phyloP scores from a whole-genome alignment of 2,888 invertebrate genomes.

The Gastracanthus pulcherrimus region DNA sequence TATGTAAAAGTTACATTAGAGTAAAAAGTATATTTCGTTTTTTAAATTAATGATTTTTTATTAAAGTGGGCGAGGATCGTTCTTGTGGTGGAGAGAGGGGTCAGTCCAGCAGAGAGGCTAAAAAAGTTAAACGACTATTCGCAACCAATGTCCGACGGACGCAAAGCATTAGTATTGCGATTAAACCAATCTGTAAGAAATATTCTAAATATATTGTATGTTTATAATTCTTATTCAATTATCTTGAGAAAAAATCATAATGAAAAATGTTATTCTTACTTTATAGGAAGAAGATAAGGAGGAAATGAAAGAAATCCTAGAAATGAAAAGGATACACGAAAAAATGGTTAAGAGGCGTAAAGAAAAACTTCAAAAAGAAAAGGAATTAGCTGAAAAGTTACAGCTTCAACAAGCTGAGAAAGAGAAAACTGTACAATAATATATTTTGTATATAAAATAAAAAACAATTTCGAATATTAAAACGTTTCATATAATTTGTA shows the following conservation, averaged over 20 bases:
- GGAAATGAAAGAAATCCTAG: conserved; percentile 95
- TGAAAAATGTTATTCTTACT: background rate
- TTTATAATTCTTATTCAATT: background rate
- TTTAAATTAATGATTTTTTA: background rate
- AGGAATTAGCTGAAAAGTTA: conserved; percentile 20
- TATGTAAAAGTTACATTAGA: conserved; percentile 31
- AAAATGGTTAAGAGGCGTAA: conserved; percentile 86
- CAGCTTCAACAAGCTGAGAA: background rate
- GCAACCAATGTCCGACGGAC: conserved; percentile 94
- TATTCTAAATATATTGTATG: background rate
- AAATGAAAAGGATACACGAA: conserved; percentile 93
- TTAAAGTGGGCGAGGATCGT: conserved; percentile 97
- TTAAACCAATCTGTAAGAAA: conserved; percentile 91
- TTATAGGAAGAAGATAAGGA: conserved; percentile 93
- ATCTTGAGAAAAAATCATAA: background rate
- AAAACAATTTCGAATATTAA: background rate
- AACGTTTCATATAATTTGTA: background rate
- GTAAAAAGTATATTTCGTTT: no score
- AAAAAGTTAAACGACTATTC: conserved; percentile 94
- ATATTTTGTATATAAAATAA: background rate
- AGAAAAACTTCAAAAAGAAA: conserved; percentile 62
- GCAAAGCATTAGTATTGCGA: conserved; percentile 90
- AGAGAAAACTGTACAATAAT: conserved; percentile 28
- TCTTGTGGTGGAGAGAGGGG: conserved; percentile 97
- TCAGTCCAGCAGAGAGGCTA: conserved; percentile 91